phyloP scores from a whole-genome alignment of 2,113 vertebrate species.

The Synodontis membranacea region DNA sequence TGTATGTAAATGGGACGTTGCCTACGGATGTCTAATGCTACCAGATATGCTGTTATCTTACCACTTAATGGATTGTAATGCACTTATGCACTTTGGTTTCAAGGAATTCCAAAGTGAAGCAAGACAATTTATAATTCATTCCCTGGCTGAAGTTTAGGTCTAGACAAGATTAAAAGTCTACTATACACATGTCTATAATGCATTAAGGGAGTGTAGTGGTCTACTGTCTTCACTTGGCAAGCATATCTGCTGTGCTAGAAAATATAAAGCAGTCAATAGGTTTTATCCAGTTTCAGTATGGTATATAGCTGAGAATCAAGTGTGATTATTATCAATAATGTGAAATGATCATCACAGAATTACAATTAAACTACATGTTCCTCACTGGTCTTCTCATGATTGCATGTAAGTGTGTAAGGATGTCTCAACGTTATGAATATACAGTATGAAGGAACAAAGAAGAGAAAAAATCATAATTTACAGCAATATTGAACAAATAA shows the following conservation, averaged over 20 bases:
- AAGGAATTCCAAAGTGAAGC: slow-evolving; percentile 34
- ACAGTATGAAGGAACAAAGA: slow-evolving; percentile 12
- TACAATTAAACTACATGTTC: neutral
- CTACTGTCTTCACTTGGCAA: slow-evolving; percentile 26
- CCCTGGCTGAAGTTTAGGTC: slow-evolving; percentile 35
- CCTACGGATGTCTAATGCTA: slow-evolving; percentile 1
- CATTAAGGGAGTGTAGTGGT: slow-evolving; percentile 29
- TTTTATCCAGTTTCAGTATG: neutral
- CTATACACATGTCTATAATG: slow-evolving; percentile 29
- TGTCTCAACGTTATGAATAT: slow-evolving; percentile 29
- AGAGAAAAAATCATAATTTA: slow-evolving; percentile 20
- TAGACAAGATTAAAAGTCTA: slow-evolving; percentile 38
- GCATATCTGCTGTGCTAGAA: slow-evolving; percentile 15
- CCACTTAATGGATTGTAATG: slow-evolving; percentile 32
- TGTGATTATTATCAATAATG: neutral
- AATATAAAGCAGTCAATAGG: slow-evolving; percentile 2
- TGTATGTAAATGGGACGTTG: slow-evolving; percentile 30
- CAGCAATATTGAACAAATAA: slow-evolving; percentile 20
- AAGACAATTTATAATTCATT: slow-evolving; percentile 33
- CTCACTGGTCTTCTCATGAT: neutral
- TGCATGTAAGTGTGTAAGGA: slow-evolving; percentile 13
- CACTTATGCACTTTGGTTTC: slow-evolving; percentile 40
- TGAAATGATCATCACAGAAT: neutral
- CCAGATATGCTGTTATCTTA: slow-evolving; percentile 23
- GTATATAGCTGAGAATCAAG: neutral